phyloP scores from a whole-genome alignment of 2,797 vertebrate species.

The Arrhamphus sclerolepis region DNA sequence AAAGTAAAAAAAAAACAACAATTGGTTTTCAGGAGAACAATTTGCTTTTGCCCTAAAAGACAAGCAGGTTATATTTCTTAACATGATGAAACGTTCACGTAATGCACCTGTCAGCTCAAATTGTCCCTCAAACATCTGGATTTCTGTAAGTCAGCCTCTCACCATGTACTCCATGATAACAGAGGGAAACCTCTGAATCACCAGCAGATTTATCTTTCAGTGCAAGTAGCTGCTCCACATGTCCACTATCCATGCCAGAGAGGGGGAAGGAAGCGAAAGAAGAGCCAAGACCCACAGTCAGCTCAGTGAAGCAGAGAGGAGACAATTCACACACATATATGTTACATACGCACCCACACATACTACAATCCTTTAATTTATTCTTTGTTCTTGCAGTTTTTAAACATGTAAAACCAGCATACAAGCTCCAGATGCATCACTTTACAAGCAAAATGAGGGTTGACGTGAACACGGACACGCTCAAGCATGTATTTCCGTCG shows the following conservation, averaged over 20 bases:
- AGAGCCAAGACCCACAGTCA: conserved; percentile 67
- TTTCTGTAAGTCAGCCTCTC: conserved; percentile 6
- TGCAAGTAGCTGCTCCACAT: conserved; percentile 41
- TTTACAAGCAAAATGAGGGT: conserved; percentile 12
- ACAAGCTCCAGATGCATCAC: conserved; percentile 9
- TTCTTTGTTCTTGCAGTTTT: conserved; percentile 20
- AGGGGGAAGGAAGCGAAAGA: conserved; percentile 23
- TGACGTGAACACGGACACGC: conserved; percentile 33
- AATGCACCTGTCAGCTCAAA: too few species aligned
- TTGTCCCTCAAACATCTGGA: conserved; percentile 23
- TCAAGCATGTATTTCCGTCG: conserved; percentile 27
- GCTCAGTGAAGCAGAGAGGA: conserved; percentile 68
- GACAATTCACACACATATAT: conserved; percentile 47
- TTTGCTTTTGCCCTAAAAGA: too few species aligned
- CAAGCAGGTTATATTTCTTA: too few species aligned
- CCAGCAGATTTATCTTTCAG: conserved; percentile 29
- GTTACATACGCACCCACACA: conserved; percentile 6
- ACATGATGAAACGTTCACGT: too few species aligned
- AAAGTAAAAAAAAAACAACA: too few species aligned
- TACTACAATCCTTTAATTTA: conserved; percentile 20
- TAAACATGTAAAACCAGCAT: conserved; percentile 26
- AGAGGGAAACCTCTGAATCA: conserved; percentile 45
- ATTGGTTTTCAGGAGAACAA: too few species aligned
- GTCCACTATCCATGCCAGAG: conserved; percentile 49
- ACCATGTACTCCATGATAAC: conserved; percentile 24